Percentiles rank a stretch among this genome's conserved stretches.
phyloP scores from a whole-genome alignment of 2,113 vertebrate genomes.

The Cynocephalus volans region DNA sequence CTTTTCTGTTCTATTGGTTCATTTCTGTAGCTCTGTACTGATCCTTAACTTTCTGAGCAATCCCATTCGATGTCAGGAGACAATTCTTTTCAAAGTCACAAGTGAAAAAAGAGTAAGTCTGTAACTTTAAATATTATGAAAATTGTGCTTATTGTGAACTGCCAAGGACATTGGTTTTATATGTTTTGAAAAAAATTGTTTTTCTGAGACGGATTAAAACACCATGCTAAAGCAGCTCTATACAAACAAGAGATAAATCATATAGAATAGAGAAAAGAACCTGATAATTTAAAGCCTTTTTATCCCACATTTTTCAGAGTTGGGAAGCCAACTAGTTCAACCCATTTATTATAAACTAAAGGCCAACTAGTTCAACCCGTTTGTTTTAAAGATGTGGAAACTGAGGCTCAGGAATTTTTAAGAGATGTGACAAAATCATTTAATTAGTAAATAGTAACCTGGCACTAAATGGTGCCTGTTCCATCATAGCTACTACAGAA shows the following conservation, averaged over 20 bases:
- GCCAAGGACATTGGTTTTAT: neutral
- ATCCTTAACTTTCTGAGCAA: neutral
- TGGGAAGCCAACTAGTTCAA: neutral
- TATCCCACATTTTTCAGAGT: neutral
- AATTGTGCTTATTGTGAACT: neutral
- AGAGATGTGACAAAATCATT: too few relatives aligned
- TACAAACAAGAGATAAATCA: neutral
- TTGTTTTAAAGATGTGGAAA: too few relatives aligned
- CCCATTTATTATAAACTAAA: neutral
- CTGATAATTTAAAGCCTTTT: neutral
- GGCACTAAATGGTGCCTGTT: neutral
- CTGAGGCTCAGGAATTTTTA: too few relatives aligned
- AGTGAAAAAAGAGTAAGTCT: neutral
- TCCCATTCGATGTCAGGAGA: neutral
- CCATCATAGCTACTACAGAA: neutral
- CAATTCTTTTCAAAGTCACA: neutral
- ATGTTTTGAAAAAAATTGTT: neutral
- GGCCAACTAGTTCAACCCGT: too few relatives aligned
- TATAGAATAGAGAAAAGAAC: neutral
- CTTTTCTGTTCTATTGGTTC: neutral
- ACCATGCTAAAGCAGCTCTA: neutral
- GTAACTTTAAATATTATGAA: constrained; percentile 6
- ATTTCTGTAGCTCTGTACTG: neutral
- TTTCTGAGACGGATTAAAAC: neutral
- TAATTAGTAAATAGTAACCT: neutral